Percentiles rank a stretch among this genome's conserved stretches.
Conservation (phyloP, 2,113 vertebrate species). For the Megaptera novaeangliae region DNA sequence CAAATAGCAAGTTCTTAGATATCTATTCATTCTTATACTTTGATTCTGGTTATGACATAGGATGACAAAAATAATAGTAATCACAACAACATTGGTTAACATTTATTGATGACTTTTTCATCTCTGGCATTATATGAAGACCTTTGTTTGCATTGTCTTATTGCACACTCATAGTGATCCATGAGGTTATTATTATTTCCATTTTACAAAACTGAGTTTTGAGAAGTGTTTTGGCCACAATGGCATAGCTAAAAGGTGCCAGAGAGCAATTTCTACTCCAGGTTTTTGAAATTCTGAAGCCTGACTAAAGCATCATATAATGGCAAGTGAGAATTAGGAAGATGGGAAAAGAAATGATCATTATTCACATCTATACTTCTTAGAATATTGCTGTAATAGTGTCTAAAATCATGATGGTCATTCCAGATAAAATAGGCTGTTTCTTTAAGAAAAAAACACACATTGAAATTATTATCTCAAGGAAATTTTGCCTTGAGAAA, state of each 20-base stretch:
- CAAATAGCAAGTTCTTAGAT: neutral
- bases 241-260: neutral
- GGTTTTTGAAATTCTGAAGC: neutral
- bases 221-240: neutral
- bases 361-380: neutral
- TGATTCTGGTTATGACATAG: neutral
- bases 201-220: neutral
- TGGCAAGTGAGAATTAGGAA: neutral
- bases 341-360: neutral
- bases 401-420: neutral
- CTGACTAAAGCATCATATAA: neutral
- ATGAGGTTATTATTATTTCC: neutral
- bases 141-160: neutral
- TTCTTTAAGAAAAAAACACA: neutral
- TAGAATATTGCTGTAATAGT: neutral
- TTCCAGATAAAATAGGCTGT: conserved; percentile 15
- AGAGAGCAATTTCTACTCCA: neutral
- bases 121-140: neutral
- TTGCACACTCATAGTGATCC: neutral
- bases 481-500: conserved; percentile 9
- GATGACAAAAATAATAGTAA: neutral
- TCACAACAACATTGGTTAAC: neutral
- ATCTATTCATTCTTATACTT: neutral
- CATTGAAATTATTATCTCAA: neutral
- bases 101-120: neutral